These are phyloP conservation scores for Mesorhabditis sp. DNA, from an alignment of 2,888 invertebrate genomes.

Conservation along the genomic window DNA sequence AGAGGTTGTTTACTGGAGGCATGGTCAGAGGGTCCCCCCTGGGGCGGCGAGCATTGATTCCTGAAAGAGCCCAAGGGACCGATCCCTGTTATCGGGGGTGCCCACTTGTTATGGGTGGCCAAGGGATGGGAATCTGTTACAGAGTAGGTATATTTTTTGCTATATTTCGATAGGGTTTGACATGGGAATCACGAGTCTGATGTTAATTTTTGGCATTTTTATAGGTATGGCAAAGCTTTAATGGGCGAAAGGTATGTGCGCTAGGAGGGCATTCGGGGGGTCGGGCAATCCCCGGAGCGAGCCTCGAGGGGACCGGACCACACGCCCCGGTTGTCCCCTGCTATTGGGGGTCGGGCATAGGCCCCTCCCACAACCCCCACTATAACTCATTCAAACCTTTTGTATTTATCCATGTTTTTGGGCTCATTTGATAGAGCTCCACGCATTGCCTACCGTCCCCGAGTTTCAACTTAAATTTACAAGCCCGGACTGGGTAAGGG, in stretches of 20 bases:
- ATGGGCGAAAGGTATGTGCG: background rate
- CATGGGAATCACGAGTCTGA: background rate
- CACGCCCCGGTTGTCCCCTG: background rate
- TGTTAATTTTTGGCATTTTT: background rate
- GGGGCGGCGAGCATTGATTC: background rate
- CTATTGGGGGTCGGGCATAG: background rate
- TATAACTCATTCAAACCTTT: slow-evolving; percentile 1
- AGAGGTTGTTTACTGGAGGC: slow-evolving; percentile 6
- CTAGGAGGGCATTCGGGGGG: background rate
- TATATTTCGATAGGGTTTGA: background rate
- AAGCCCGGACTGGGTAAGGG: background rate
- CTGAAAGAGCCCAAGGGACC: background rate
- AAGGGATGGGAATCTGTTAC: background rate
- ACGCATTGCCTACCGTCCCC: no score
- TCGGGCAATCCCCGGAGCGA: background rate
- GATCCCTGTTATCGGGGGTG: background rate
- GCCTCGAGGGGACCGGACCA: background rate
- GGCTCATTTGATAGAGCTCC: no score
- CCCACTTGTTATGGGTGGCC: background rate
- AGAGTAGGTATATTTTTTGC: background rate
- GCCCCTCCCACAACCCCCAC: background rate
- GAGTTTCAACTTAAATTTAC: no score
- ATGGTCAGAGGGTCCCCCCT: background rate
- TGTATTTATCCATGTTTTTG: background rate
- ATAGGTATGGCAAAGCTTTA: background rate